Base-by-base conservation (phyloP, 2,113 vertebrate genomes). In the Clarias gariepinus region DNA sequence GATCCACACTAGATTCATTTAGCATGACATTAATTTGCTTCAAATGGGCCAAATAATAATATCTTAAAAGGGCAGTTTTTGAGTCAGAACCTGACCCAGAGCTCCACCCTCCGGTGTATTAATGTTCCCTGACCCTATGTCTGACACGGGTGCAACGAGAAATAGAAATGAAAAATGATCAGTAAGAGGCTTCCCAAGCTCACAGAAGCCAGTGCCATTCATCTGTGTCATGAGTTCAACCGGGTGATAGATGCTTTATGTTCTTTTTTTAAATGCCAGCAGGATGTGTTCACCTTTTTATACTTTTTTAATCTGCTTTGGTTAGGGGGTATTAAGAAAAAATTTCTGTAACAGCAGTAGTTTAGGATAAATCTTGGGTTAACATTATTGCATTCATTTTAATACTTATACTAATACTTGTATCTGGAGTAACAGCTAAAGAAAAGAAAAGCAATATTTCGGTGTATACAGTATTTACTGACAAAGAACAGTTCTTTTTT, bases 201-300 rank as follows among this genome's bases (percentile, higher is more conserved):
- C 63, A 30, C 82, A 57, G 74, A 79, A 55, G 66, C 76, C 36
- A 33, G 66, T 58, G 85, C 77, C 77, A 87, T 85, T 81, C 82
- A 89, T 86, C 88, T 66, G 73, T 84, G 21, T 55, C 58, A 58
- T 36, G 53, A n/a, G 74, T 64, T 82, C 82, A 89, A 85, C 74
- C 47, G 68, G 55, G 41, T 77, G 63, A 47, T 25, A 41, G 61
- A 89, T 25, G 64, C 21, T 58, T n/a, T 36, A 23, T 63, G 5
- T 64, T 28, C n/a, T 68, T 68, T 68, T 66, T 68, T 19, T 36
- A 28, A 63, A n/a, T 61, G 66, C 52, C 76, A 84, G 85, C 55
- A 5, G 13, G n/a, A 52, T 16, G 30, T 53, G 25, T n/a, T 53
- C 53, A 0, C 47, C 5, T 77, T 71, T 36, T 71, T 4, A 69